phyloP scores from a whole-genome alignment of 1,140 invertebrate species.

The Leptinotarsa lineolata region DNA sequence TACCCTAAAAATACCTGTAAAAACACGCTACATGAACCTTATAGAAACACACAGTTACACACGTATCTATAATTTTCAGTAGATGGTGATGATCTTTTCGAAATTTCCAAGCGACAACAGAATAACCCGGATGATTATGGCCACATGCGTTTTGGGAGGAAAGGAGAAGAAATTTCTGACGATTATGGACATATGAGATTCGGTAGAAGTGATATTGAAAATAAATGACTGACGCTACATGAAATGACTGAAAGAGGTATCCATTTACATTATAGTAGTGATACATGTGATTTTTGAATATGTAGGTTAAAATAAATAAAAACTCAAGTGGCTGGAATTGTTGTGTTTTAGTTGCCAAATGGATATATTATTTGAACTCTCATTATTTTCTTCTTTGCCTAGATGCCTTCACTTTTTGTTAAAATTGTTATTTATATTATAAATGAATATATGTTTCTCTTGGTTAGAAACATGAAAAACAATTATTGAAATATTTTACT shows the following conservation, averaged over 20 bases:
- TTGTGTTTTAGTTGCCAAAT: too few relatives aligned
- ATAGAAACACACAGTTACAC: not conserved
- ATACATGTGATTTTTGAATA: too few relatives aligned
- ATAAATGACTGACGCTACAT: constrained; percentile 12
- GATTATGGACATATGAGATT: constrained; percentile 74
- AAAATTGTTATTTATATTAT: too few relatives aligned
- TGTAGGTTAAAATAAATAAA: too few relatives aligned
- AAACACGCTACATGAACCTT: not conserved
- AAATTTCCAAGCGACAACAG: constrained; percentile 59
- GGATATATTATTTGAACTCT: too few relatives aligned
- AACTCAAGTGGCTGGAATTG: too few relatives aligned
- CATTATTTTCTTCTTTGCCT: too few relatives aligned
- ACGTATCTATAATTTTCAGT: constrained; percentile 29
- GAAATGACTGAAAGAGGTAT: not conserved
- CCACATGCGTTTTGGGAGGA: constrained; percentile 64
- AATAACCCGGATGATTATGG: constrained; percentile 66
- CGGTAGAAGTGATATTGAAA: constrained; percentile 56
- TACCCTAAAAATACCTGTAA: not conserved
- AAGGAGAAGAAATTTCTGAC: constrained; percentile 62
- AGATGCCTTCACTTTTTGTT: too few relatives aligned
- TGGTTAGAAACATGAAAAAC: too few relatives aligned
- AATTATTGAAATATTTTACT: too few relatives aligned
- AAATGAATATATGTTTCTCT: too few relatives aligned
- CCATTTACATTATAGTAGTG: too few relatives aligned
- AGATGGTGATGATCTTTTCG: constrained; percentile 63